These are phyloP conservation scores for Stichopus chloronotus DNA, from an alignment of 35 echinoderm and acorn worm species.

Conservation along the genomic window DNA sequence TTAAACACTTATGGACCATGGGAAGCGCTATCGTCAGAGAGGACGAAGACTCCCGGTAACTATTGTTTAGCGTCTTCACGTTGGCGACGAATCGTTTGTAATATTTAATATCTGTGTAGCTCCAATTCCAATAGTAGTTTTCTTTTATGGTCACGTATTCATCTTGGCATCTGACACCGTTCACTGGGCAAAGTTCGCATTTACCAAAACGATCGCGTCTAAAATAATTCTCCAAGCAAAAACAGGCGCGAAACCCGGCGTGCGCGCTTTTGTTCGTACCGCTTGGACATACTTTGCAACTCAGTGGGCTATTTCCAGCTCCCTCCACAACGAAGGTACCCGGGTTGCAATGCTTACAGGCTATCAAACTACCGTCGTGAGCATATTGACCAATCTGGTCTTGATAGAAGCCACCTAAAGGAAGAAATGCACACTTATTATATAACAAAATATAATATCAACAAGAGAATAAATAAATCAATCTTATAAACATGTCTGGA, in stretches of 20 bases:
- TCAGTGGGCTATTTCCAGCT: background rate
- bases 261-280: constrained; percentile 20
- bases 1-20: constrained; percentile 1
- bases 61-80: background rate
- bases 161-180: background rate
- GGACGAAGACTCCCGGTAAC: background rate
- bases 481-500: too few species aligned
- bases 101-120: background rate
- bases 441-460: too few species aligned
- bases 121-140: constrained; percentile 51
- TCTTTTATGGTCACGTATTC: constrained; percentile 7
- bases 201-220: constrained; percentile 33
- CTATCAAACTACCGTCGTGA: background rate
- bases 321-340: constrained; percentile 11
- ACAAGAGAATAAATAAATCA: too few species aligned
- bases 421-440: too few species aligned
- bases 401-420: constrained; percentile 53
- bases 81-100: constrained; percentile 44
- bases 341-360: constrained; percentile 41
- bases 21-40: background rate
- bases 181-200: constrained; percentile 19
- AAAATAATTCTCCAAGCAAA: constrained; percentile 38
- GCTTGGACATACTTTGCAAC: constrained; percentile 45
- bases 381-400: constrained; percentile 31
- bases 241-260: constrained; percentile 54